phyloP scores from a whole-genome alignment of 2,888 invertebrate species.

The Cheilosia soror region DNA sequence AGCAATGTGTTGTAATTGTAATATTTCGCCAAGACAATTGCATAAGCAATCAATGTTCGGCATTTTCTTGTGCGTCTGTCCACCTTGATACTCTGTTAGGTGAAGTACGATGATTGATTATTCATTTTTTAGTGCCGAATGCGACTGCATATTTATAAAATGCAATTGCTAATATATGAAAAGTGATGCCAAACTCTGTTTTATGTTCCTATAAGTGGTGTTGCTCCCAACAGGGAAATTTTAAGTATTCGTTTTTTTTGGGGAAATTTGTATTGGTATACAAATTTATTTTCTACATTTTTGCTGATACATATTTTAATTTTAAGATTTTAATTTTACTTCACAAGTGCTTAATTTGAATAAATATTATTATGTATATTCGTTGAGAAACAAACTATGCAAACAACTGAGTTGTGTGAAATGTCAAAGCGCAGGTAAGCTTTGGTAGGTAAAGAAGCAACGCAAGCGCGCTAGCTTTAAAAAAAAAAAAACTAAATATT shows the following conservation, averaged over 20 bases:
- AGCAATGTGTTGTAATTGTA: too few relatives aligned
- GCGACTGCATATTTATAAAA: slow-evolving; percentile 3
- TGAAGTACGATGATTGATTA: slow-evolving; percentile 26
- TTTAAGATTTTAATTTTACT: too few relatives aligned
- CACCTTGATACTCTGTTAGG: not conserved
- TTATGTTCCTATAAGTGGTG: slow-evolving; percentile 19
- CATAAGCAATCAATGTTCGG: not conserved
- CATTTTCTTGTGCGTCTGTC: not conserved
- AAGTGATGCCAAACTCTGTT: slow-evolving; percentile 29
- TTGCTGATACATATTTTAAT: too few relatives aligned
- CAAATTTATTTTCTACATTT: not conserved
- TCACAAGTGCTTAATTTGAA: too few relatives aligned
- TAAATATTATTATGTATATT: too few relatives aligned
- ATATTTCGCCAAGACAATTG: not conserved
- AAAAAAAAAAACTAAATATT: too few relatives aligned
- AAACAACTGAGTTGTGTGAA: too few relatives aligned
- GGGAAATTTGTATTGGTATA: not conserved
- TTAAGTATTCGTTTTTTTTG: not conserved
- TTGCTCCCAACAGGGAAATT: not conserved
- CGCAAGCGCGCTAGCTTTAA: too few relatives aligned
- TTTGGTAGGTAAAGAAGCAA: too few relatives aligned
- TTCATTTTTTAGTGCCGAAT: slow-evolving; percentile 16
- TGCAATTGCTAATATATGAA: not conserved
- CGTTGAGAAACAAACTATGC: too few relatives aligned
- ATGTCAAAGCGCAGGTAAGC: too few relatives aligned